These are phyloP conservation scores for Amphiduros pacificus DNA, from an alignment of 2,888 invertebrate genomes.

Conservation along the genomic window DNA sequence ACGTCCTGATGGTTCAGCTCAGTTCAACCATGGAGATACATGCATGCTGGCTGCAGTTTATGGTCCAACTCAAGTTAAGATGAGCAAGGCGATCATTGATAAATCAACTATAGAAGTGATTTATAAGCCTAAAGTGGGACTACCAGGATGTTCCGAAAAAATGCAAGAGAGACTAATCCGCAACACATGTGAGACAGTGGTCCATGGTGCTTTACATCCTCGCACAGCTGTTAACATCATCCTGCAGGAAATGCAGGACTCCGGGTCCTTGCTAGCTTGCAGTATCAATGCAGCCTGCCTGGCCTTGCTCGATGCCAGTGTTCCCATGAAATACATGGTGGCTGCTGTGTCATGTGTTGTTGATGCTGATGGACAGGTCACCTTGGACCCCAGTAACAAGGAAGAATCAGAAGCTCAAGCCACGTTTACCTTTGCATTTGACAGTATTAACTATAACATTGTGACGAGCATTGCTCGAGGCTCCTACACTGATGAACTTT, in stretches of 20 bases:
- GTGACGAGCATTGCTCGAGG: slow-evolving; percentile 43
- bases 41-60: slow-evolving; percentile 95
- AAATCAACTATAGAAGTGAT: slow-evolving; percentile 74
- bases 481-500: slow-evolving; percentile 40
- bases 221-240: slow-evolving; percentile 77
- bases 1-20: slow-evolving; percentile 83
- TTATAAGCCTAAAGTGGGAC: slow-evolving; percentile 76
- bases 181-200: slow-evolving; percentile 76
- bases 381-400: slow-evolving; percentile 68
- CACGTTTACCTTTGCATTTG: slow-evolving; percentile 47
- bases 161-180: slow-evolving; percentile 75
- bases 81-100: slow-evolving; percentile 75
- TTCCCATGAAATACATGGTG: slow-evolving; percentile 80
- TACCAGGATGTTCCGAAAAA: slow-evolving; percentile 72
- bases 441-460: slow-evolving; percentile 42
- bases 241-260: slow-evolving; percentile 83
- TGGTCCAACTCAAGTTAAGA: slow-evolving; percentile 88
- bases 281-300: slow-evolving; percentile 81
- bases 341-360: slow-evolving; percentile 79
- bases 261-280: slow-evolving; percentile 69
- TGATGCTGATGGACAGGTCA: slow-evolving; percentile 64
- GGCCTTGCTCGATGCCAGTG: slow-evolving; percentile 78
- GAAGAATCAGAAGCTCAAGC: slow-evolving; percentile 56
- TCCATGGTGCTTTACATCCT: slow-evolving; percentile 76
- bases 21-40: slow-evolving; percentile 91